Conservation (phyloP, 2,797 vertebrate genomes). For the Eulemur mongoz region DNA sequence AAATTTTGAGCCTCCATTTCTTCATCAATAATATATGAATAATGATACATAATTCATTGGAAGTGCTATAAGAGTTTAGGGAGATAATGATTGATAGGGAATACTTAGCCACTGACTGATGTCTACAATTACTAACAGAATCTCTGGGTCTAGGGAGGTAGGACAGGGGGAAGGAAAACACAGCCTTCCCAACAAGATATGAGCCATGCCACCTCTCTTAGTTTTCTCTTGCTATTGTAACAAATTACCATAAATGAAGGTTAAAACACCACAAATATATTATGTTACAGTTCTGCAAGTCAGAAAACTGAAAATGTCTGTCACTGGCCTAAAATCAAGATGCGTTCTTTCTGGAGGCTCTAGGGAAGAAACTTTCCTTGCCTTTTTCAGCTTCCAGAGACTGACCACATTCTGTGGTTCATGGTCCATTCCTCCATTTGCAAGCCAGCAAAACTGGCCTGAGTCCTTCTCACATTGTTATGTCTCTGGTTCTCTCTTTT, state of each 20-base stretch:
- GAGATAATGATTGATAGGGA: neutral
- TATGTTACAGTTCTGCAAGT: neutral
- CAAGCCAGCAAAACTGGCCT: neutral
- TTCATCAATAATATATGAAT: neutral
- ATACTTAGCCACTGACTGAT: neutral
- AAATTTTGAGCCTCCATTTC: neutral
- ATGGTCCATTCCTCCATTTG: neutral
- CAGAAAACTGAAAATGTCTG: neutral
- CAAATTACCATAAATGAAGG: neutral
- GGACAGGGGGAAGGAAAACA: neutral
- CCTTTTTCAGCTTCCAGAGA: neutral
- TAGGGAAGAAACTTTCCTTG: neutral
- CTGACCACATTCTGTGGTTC: neutral
- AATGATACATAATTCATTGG: neutral
- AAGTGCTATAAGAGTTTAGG: neutral
- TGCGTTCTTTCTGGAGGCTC: neutral
- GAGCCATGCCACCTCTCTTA: neutral
- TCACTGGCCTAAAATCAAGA: neutral
- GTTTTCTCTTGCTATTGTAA: neutral
- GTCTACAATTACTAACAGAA: neutral
- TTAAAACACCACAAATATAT: neutral
- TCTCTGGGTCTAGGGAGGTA: neutral
- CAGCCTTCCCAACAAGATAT: neutral
- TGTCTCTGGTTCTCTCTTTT: neutral
- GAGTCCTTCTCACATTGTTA: neutral